Evolutionary conservation across 2,888 invertebrate species (phyloP).

Genomic region (Thysanoteuthis rhombus): DNA sequence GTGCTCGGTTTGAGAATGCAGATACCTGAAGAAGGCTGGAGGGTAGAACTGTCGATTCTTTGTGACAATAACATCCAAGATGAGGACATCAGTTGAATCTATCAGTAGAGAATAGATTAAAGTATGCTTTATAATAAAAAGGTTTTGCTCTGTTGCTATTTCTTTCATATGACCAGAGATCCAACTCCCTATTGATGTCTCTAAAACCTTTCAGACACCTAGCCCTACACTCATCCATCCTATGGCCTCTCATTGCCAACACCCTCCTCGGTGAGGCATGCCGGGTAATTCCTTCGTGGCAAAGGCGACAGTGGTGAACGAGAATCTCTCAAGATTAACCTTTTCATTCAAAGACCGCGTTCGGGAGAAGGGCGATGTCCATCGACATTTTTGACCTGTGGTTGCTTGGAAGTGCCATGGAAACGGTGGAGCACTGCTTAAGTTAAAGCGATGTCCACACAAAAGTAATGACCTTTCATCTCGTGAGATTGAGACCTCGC

Average conservation of each 20-base stretch:
- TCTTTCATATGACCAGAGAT: too few species aligned
- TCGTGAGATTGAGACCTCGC: neutral
- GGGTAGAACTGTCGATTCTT: too few species aligned
- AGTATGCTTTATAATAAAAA: too few species aligned
- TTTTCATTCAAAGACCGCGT: neutral
- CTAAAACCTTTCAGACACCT: too few species aligned
- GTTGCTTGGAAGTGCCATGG: neutral
- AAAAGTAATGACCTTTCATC: neutral
- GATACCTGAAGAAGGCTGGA: too few species aligned
- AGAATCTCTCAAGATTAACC: neutral
- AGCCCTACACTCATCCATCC: too few species aligned
- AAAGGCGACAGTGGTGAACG: neutral
- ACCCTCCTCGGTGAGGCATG: neutral
- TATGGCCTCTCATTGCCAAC: neutral
- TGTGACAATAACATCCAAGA: too few species aligned
- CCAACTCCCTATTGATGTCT: too few species aligned
- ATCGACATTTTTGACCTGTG: neutral
- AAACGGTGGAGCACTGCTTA: neutral
- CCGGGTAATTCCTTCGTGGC: neutral
- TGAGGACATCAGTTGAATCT: too few species aligned
- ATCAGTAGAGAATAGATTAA: too few species aligned
- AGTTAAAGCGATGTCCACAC: neutral
- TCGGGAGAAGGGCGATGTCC: neutral
- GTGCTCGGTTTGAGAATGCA: too few species aligned
- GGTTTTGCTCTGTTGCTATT: too few species aligned